Evolutionary conservation across 2,113 vertebrate genomes (phyloP).

Genomic region (Prochilodus magdalenae): DNA sequence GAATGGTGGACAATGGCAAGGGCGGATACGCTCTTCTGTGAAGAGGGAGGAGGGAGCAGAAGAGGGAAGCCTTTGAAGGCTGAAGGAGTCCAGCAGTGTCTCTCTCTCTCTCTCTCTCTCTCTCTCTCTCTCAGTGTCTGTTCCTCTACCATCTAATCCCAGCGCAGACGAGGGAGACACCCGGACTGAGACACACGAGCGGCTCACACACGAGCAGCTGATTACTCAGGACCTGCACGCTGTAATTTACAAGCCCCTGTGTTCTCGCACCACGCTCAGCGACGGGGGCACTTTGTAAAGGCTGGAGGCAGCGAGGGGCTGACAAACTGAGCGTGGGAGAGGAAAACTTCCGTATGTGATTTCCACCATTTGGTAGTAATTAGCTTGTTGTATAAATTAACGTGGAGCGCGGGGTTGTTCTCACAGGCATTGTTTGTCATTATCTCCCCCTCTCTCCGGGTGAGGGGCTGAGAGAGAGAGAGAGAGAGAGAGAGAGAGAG

Average conservation of each 20-base stretch:
- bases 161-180: conserved; percentile 54
- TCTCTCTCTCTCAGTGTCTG: conserved; percentile 45
- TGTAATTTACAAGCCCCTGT: conserved; percentile 30
- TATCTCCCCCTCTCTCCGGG: conserved; percentile 72
- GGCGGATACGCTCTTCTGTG: conserved; percentile 71
- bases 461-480: conserved; percentile 48
- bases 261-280: conserved; percentile 3
- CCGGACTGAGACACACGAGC: too few relatives aligned
- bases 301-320: conserved; percentile 84
- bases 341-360: conserved; percentile 91
- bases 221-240: background rate
- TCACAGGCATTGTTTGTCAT: conserved; percentile 89
- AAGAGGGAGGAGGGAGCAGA: conserved; percentile 62
- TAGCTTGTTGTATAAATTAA: conserved; percentile 99
- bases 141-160: conserved; percentile 74
- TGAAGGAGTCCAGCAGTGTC: conserved; percentile 14
- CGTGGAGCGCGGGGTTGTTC: conserved; percentile 91
- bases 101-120: conserved; percentile 40
- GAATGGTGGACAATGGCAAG: conserved; percentile 75
- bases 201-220: too few relatives aligned
- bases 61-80: background rate
- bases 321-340: conserved; percentile 89
- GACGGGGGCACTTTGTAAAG: conserved; percentile 63
- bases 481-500: conserved; percentile 27
- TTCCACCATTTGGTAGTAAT: conserved; percentile 96